Conservation (phyloP, 2,888 invertebrate genomes). For the Papilio demoleus region DNA sequence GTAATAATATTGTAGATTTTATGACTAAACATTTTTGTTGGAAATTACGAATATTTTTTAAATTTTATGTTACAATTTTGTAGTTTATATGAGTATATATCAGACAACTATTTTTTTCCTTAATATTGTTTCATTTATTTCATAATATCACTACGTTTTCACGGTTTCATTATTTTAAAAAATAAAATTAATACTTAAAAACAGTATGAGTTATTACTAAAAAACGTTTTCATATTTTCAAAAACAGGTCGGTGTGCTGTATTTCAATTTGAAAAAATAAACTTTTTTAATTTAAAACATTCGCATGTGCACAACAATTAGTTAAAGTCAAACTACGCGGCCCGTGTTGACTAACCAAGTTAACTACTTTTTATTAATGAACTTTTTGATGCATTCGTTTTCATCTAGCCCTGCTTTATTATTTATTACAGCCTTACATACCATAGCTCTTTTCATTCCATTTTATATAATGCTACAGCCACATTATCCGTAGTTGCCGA, state of each 20-base stretch:
- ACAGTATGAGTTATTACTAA: not conserved
- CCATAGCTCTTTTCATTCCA: too few species aligned
- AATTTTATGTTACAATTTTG: too few species aligned
- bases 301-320: conserved; percentile 32
- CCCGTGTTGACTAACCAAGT: conserved; percentile 22
- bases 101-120: too few species aligned
- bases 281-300: conserved; percentile 32
- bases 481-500: too few species aligned
- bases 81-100: too few species aligned
- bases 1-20: conserved; percentile 8
- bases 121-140: too few species aligned
- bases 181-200: not conserved
- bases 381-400: conserved; percentile 17
- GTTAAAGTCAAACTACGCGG: conserved; percentile 25
- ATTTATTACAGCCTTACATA: not conserved
- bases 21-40: not conserved
- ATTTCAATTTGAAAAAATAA: conserved; percentile 25
- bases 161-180: not conserved
- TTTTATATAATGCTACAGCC: too few species aligned
- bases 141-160: too few species aligned
- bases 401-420: not conserved
- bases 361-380: conserved; percentile 33
- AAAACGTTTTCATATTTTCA: not conserved
- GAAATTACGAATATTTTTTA: not conserved
- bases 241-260: not conserved